These are phyloP conservation scores for Orthonychiurus folsomi DNA, from an alignment of 2,888 invertebrate species.

Conservation along the genomic window DNA sequence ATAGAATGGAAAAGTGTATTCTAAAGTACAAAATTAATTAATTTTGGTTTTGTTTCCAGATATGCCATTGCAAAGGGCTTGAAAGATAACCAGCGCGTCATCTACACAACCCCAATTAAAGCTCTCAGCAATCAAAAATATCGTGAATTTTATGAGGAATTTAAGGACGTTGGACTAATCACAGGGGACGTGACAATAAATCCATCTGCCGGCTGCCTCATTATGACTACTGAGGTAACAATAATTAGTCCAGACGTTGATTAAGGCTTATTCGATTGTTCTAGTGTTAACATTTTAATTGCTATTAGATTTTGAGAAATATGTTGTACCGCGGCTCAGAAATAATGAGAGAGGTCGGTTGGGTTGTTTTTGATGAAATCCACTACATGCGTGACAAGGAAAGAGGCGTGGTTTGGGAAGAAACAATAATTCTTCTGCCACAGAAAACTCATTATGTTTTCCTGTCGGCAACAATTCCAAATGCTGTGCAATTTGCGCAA, in stretches of 20 bases:
- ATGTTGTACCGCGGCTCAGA: conserved; percentile 98
- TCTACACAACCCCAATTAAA: conserved; percentile 99
- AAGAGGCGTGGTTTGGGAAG: conserved; percentile 99
- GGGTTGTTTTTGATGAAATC: conserved; percentile 99
- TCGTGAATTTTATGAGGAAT: conserved; percentile 92
- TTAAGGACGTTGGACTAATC: conserved; percentile 93
- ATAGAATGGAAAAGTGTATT: not conserved
- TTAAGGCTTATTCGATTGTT: not conserved
- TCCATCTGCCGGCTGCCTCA: conserved; percentile 91
- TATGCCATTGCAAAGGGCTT: conserved; percentile 93
- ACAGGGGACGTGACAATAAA: conserved; percentile 99
- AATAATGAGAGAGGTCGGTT: conserved; percentile 97
- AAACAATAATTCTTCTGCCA: conserved; percentile 91
- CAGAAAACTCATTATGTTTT: conserved; percentile 98
- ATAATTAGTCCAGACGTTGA: no score
- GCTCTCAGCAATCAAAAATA: conserved; percentile 99
- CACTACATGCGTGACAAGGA: conserved; percentile 99
- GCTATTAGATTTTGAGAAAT: conserved; percentile 74
- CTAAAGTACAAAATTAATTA: not conserved
- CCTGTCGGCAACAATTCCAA: conserved; percentile 97
- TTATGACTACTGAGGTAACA: conserved; percentile 96
- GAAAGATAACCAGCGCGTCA: conserved; percentile 89
- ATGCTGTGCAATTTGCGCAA: conserved; percentile 90
- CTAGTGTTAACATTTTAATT: not conserved
- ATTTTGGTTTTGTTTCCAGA: no score